phyloP scores from a whole-genome alignment of 1,140 invertebrate genomes.

The Drosophila hydei region DNA sequence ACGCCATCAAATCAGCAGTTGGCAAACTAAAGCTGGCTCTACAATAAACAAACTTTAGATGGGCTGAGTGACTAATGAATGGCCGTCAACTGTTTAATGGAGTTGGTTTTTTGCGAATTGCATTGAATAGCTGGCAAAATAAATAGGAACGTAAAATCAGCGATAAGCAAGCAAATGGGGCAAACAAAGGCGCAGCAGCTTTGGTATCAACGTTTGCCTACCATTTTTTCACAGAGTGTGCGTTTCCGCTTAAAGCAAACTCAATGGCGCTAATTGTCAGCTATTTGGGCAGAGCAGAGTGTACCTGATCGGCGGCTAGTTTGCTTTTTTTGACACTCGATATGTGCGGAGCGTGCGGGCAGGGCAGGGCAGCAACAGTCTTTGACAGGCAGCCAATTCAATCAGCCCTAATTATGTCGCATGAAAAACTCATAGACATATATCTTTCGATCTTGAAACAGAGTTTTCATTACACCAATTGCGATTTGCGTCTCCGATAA shows the following conservation, averaged over 20 bases:
- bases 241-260: slow-evolving; percentile 25
- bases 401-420: slow-evolving; percentile 74
- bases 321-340: slow-evolving; percentile 58
- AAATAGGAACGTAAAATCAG: slow-evolving; percentile 49
- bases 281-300: slow-evolving; percentile 9
- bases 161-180: slow-evolving; percentile 45
- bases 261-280: slow-evolving; percentile 36
- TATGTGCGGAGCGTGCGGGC: slow-evolving; percentile 32
- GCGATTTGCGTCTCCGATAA: slow-evolving; percentile 26
- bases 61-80: slow-evolving; percentile 52
- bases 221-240: slow-evolving; percentile 28
- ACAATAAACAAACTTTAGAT: slow-evolving; percentile 33
- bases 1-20: background rate
- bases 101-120: slow-evolving; percentile 8
- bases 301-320: slow-evolving; percentile 16
- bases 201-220: slow-evolving; percentile 2
- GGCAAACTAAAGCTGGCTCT: slow-evolving; percentile 2
- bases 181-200: slow-evolving; percentile 49
- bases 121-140: slow-evolving; percentile 34
- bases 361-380: slow-evolving; percentile 54
- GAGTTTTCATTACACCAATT: slow-evolving; percentile 27
- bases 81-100: background rate
- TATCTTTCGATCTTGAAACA: slow-evolving; percentile 28
- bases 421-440: slow-evolving; percentile 51
- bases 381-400: slow-evolving; percentile 51